Base-by-base conservation (phyloP, 2,888 invertebrate species). In the Notodonta dromedarius region DNA sequence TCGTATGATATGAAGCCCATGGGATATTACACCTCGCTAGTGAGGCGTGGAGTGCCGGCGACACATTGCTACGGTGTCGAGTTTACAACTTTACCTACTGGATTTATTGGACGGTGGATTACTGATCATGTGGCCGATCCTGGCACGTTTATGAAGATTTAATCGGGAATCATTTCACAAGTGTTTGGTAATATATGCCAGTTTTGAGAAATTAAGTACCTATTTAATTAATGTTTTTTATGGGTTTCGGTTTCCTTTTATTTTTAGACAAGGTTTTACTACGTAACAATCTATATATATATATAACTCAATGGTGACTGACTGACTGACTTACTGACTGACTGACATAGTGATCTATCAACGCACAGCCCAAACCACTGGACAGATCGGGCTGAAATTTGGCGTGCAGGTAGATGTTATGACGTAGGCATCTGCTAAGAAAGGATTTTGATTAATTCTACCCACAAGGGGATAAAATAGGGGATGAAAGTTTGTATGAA, bases 21-120 rank as follows among this genome's bases (percentile, higher is more conserved):
- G 60, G 42, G 52, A 53, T 60, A 60, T 60, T 46, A 60, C 56
- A 56, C 56, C 60, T 56, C 11, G 54, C n/a, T 54, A 52, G 52
- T 32, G 54, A 54, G 39, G 14, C 39, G 32, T 13, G 6, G 39
- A 56, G 50, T 16, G 14, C 13, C 32, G 32, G 5, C 53, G 35
- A 24, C 44, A 44, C 44, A 39, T 39, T 24, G 42, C 42, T 24
- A 12, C 56, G 7, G 35, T 16, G 32, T 40, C 16, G 40, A 55
- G 14, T 13, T 52, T n/a, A 39, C 35, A 39, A 54, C 35, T 54
- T 54, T 54, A 39, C 54, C 39, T 35, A 8, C 39, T 54, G 39
- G 8, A 39, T 54, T 14, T 53, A 13, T 39, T 39, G 8, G 35
- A 39, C 53, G 35, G 12, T 39, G 14, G 13, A 14, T 39, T 40